Base-by-base conservation (phyloP, 2,888 invertebrate genomes). In the Helobdella robusta region DNA sequence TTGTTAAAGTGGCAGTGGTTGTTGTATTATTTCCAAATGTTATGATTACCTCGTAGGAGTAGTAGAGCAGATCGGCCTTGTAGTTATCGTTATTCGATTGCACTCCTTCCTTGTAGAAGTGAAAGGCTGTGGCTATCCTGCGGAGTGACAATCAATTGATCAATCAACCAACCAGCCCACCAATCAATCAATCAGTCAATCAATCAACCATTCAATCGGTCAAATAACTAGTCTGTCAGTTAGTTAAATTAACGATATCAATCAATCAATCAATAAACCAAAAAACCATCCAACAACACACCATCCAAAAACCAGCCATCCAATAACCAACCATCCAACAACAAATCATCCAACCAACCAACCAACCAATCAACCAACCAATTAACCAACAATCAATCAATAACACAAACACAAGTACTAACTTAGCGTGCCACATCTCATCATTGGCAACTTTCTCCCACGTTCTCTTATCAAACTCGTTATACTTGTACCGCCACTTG, bases 371-470 rank as follows among this genome's bases (percentile, higher is more conserved):
- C n/a, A n/a, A n/a, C n/a, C n/a, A n/a, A n/a, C n/a, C n/a, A n/a
- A n/a, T n/a, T n/a, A n/a, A n/a, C n/a, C n/a, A n/a, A n/a, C n/a
- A n/a, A 60, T 25, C 8, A 28, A 34, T 36, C 25, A 44, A 18
- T 34, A 50, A 15, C 23, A 64, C 2, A 2, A 2, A 25, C 11
- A 30, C 18, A 15, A 60, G 8, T 2, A 71, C 75, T 72, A 71
- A 77, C 77, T 74, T 76, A 1, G 77, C 76, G 69, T 75, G 71
- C 77, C 77, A 77, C 75, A 77, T 77, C 69, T 77, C 77, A 68
- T 74, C 74, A 54, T 75, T 75, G 11, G 76, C 77, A 4, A 77
- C 74, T 64, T 73, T 71, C 64, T 77, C 77, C 78, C 78, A 78
- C 0, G 76, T 73, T 30, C 73, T 74, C 5, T 68, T 69, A 46